Base-by-base conservation (phyloP, 2,113 vertebrate species). In the Hippocampus comes region DNA sequence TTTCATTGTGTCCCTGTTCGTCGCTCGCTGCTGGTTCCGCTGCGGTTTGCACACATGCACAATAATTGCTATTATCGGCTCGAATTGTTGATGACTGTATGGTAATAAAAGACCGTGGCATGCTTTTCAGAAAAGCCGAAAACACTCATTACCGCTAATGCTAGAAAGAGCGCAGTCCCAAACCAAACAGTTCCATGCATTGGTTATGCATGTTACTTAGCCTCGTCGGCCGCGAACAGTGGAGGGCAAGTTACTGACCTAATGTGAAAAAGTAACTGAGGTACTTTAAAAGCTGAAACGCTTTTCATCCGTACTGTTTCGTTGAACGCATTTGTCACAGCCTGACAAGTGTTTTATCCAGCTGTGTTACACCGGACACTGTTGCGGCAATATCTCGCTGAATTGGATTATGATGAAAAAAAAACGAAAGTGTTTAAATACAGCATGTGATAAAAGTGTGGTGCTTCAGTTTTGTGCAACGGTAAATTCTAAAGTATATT, bases 131-230 rank as follows among this genome's bases (percentile, higher is more conserved):
- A 74, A 78, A 49, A 64, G 83, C 84, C 81, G 87, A 89, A 91
- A 91, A 90, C 88, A 88, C 61, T 55, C 51, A 89, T 90, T 89
- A 89, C 70, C 49, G 60, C 63, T 82, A 82, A 88, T 86, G 51
- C 78, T 38, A 12, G 81, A 81, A 89, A 49, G 78, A 83, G 48
- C 77, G 67, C 71, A 23, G 41, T 53, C 76, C 66, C 46, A 79
- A 51, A 64, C 68, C 68, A 46, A 67, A 78, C 25, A 74, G 77
- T 59, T 75, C 55, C 67, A 79, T 65, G 17, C 18, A 65, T 46
- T 46, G 42, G 42, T 25, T 46, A 46, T 65, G 63, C 41, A 20
- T 46, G 48, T 17, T 51, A 51, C 12, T 25, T 46, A 17, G 46
- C n/a, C 42, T 25, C n/a, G 42, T 4, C n/a, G n/a, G 41, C 42